Evolutionary conservation across 2,797 vertebrate species (phyloP).

Genomic region (Trachops cirrhosus): DNA sequence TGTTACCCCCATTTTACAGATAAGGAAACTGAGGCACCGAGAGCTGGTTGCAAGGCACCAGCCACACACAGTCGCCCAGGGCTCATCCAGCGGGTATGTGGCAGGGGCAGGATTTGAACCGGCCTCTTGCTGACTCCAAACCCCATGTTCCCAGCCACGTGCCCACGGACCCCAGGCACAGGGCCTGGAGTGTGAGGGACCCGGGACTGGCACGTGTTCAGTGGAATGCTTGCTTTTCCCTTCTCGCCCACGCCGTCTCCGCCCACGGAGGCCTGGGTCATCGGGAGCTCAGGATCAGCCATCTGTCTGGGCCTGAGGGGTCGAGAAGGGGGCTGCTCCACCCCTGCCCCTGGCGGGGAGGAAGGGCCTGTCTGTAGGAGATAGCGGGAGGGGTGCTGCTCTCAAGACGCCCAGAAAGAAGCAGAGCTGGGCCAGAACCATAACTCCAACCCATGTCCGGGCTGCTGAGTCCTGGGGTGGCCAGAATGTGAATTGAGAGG

Average conservation of each 20-base stretch:
- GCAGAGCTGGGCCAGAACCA: neutral
- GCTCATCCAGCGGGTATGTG: accelerated
- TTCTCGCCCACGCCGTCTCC: neutral
- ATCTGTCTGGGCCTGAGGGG: neutral
- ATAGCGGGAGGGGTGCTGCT: no score
- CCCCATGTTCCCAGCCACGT: neutral
- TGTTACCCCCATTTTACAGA: neutral
- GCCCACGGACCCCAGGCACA: accelerated
- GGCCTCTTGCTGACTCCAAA: neutral
- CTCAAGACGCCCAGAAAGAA: neutral
- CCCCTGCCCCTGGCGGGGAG: neutral
- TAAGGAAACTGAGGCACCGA: neutral
- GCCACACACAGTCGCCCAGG: neutral
- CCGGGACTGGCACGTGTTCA: accelerated
- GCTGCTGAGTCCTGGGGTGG: neutral
- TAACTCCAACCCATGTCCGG: neutral
- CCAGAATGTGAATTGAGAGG: neutral
- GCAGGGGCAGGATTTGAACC: neutral
- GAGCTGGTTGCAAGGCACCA: neutral
- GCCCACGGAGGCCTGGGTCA: neutral
- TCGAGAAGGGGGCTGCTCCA: neutral
- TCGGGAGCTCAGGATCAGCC: neutral
- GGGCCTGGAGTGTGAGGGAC: neutral
- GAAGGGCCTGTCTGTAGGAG: neutral
- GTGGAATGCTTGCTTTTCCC: neutral